Evolutionary conservation across 37 sponge, comb jelly and placozoan species (phyloP), one percentile per base, ranked within the genome.

Genomic region (Beroe forskalii): DNA sequence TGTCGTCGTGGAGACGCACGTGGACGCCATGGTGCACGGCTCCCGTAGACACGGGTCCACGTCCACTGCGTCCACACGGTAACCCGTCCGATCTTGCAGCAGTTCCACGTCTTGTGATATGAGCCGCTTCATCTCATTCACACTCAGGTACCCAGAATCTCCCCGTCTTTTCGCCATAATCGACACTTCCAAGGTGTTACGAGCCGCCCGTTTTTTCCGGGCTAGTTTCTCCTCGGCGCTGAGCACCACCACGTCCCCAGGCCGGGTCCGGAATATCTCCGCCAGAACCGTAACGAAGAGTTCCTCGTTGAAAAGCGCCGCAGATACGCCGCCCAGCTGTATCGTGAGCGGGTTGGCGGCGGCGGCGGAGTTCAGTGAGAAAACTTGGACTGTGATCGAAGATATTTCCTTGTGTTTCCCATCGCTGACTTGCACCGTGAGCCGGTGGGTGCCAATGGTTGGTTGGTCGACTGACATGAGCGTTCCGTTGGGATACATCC

Each of bases 41-140:
- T 80, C 86, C 20, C 55, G n/a, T 24, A 80, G 86, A 80, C 86
- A 80, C 19, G 55, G 55, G 55, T 80, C 86, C 55, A 41, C 38
- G 27, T 80, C 86, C 19, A 80, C n/a, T 22, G 86, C n/a, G 25
- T 41, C 86, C 27, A 80, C 40, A n/a, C 20, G 33, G 72, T 36
- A 69, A 33, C 72, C 72, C 1, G 72, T 69, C 3, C 72, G 1
- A 36, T 69, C 72, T 32, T 69, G 72, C 1, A 69, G 32, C 37
- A 69, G 19, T 17, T 12, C 38, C 72, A 35, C 33, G 17, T 69
- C 72, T 2, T 37, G 35, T 31, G 72, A 69, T 32, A 69, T 28
- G 17, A 69, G 38, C 39, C 38, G 28, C 72, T 69, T 69, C 72
- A 69, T 69, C 27, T 69, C 72, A 36, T 69, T 32, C 28, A 69